These are phyloP conservation scores for Cyaniris semiargus DNA, from an alignment of 2,888 invertebrate species.

Conservation along the genomic window DNA sequence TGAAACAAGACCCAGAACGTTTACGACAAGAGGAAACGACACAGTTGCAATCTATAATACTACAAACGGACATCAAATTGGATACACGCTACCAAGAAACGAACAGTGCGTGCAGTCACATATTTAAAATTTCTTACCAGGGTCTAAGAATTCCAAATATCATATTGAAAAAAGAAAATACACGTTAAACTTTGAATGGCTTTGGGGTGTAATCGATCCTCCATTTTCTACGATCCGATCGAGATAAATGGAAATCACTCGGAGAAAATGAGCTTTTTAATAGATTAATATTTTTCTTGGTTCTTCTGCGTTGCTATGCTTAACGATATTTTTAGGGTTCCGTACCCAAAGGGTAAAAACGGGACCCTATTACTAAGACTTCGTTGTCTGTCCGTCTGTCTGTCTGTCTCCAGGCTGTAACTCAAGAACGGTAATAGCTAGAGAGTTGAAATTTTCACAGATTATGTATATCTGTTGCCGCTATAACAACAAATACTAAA, in stretches of 20 bases:
- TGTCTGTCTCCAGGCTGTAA: too few relatives aligned
- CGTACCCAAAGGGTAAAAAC: too few relatives aligned
- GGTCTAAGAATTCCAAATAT: constrained; percentile 72
- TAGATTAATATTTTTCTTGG: constrained; percentile 14
- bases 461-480: too few relatives aligned
- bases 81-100: constrained; percentile 20
- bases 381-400: too few relatives aligned
- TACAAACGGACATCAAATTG: constrained; percentile 21
- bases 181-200: constrained; percentile 52
- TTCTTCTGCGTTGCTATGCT: background rate
- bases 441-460: too few relatives aligned
- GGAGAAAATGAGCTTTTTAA: constrained; percentile 10
- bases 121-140: constrained; percentile 65
- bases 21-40: constrained; percentile 29
- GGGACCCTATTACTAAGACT: too few relatives aligned
- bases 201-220: constrained; percentile 32
- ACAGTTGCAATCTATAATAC: constrained; percentile 30
- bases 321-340: background rate
- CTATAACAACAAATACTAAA: too few relatives aligned
- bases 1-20: constrained; percentile 19
- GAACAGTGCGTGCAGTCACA: constrained; percentile 37
- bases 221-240: constrained; percentile 21
- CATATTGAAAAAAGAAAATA: constrained; percentile 75
- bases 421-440: too few relatives aligned
- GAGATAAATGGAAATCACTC: constrained; percentile 10